Conservation (phyloP, 2,888 invertebrate genomes). For the Tetragonisca angustula region DNA sequence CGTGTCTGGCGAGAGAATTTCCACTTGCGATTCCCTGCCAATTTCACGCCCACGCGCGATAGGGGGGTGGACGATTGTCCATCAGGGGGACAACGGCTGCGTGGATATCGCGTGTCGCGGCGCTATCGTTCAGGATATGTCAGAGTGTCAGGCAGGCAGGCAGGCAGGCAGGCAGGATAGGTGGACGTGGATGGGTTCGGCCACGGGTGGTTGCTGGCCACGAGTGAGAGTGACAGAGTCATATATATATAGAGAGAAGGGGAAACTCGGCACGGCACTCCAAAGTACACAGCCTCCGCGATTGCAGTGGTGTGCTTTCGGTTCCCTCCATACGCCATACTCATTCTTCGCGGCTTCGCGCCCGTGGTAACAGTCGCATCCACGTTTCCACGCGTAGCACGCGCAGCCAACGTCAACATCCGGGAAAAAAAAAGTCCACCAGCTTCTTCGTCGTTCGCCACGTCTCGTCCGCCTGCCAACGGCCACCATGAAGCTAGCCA, state of each 20-base stretch:
- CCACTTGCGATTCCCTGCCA: too few species aligned
- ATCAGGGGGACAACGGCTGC: slow-evolving; percentile 3
- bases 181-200: slow-evolving; percentile 58
- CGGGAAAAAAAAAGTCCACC: background rate
- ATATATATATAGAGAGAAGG: slow-evolving; percentile 80
- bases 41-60: too few species aligned
- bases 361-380: slow-evolving; percentile 69
- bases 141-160: slow-evolving; percentile 31
- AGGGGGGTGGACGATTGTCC: background rate
- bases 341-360: slow-evolving; percentile 75
- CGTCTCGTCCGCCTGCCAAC: slow-evolving; percentile 26
- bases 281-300: slow-evolving; percentile 82
- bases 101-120: slow-evolving; percentile 1
- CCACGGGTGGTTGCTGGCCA: slow-evolving; percentile 64
- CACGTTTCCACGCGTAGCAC: slow-evolving; percentile 37
- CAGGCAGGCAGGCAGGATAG: slow-evolving; percentile 42
- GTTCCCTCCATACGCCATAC: slow-evolving; percentile 63
- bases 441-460: slow-evolving; percentile 8
- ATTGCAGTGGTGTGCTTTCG: slow-evolving; percentile 79
- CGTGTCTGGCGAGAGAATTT: too few species aligned
- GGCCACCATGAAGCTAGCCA: slow-evolving; percentile 74
- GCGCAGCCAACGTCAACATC: slow-evolving; percentile 24
- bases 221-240: slow-evolving; percentile 74
- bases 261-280: slow-evolving; percentile 80
- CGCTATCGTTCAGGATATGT: slow-evolving; percentile 32